Percentiles rank a stretch among this genome's conserved stretches.
Evolutionary conservation across 2,113 vertebrate species (phyloP).

Genomic region (Platysteira castanea): DNA sequence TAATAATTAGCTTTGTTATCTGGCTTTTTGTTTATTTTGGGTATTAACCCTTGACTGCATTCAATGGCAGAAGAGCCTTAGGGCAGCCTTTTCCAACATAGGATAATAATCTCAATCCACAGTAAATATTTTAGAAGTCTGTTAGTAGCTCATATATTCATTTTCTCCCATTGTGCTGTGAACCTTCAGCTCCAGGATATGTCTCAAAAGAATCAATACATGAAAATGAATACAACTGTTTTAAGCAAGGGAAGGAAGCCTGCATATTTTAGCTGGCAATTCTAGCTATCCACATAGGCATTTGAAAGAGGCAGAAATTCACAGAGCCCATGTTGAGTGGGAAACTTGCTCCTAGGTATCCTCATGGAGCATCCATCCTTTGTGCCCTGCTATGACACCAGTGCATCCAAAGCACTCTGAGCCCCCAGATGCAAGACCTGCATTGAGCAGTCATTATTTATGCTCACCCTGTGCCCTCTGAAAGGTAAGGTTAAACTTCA

Average conservation of each 20-base stretch:
- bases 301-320: background rate
- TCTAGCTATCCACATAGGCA: background rate
- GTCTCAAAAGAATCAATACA: background rate
- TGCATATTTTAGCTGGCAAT: background rate
- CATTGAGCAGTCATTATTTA: background rate
- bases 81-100: background rate
- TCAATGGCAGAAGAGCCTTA: background rate
- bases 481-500: background rate
- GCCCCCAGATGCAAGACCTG: background rate
- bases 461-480: background rate
- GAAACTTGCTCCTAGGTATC: background rate
- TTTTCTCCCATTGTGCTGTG: background rate
- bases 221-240: background rate
- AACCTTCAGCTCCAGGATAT: background rate
- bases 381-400: background rate
- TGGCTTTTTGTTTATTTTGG: background rate
- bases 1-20: background rate
- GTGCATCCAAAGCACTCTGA: background rate
- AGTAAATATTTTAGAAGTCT: background rate
- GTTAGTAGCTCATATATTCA: background rate
- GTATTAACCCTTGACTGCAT: background rate
- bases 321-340: background rate
- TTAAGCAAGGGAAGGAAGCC: background rate
- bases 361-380: background rate
- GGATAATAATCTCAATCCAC: background rate